Conservation (phyloP, 2,888 invertebrate genomes). For the Drosophila fungiperda region DNA sequence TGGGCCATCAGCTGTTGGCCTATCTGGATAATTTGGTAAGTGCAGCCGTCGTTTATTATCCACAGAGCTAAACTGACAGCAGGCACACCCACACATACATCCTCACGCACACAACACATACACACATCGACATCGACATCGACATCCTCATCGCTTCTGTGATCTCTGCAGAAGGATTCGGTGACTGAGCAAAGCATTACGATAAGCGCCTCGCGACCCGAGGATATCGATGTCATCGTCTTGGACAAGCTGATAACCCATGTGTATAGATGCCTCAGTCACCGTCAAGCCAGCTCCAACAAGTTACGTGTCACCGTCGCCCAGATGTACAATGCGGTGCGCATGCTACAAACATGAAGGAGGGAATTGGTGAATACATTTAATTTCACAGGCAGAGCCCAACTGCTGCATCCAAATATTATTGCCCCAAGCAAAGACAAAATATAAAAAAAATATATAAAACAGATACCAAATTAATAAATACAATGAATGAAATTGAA, state of each 20-base stretch:
- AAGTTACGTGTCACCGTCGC: constrained; percentile 85
- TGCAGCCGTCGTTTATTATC: constrained; percentile 67
- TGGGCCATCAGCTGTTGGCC: constrained; percentile 91
- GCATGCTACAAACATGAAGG: constrained; percentile 71
- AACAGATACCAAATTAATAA: constrained; percentile 23
- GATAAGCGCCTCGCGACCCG: constrained; percentile 78
- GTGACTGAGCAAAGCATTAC: constrained; percentile 57
- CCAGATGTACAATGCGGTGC: constrained; percentile 86
- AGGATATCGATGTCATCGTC: constrained; percentile 80
- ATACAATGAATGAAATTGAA: constrained; percentile 8
- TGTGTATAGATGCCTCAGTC: constrained; percentile 84
- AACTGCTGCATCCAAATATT: constrained; percentile 22
- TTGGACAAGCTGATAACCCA: constrained; percentile 84
- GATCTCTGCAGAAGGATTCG: constrained; percentile 50
- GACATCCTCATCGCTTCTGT: neutral
- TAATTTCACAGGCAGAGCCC: constrained; percentile 30
- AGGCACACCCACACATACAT: constrained; percentile 7
- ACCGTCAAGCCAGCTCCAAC: constrained; percentile 76
- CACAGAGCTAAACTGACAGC: constrained; percentile 46
- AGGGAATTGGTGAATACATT: constrained; percentile 1
- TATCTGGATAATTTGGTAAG: constrained; percentile 90
- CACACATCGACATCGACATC: neutral
- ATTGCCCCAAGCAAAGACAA: constrained; percentile 7
- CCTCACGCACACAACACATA: constrained; percentile 5
- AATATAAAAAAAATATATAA: neutral